Base-by-base conservation (phyloP, 2,888 invertebrate species). In the Xestoiulus laeticollis region DNA sequence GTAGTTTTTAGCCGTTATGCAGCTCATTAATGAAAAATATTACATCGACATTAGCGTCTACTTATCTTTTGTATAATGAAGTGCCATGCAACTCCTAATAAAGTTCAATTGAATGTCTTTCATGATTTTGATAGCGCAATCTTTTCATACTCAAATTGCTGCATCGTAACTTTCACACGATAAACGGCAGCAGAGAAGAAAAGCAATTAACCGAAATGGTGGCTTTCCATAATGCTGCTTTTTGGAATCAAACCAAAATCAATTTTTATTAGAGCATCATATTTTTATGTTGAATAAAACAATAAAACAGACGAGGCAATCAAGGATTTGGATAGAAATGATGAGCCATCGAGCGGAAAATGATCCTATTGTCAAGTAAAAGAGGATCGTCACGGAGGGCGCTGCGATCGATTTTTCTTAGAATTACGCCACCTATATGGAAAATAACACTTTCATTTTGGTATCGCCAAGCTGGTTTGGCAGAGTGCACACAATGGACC, bases 11-110 rank as follows among this genome's bases (percentile, higher is more conserved):
- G 48, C 48, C 48, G 48, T 48, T 6, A 48, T 48, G 10, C 53
- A 59, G 53, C 53, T 59, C 53, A 59, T 59, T 59, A 59, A 19
- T 59, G 53, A 59, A n/a, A 59, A 59, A 59, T 59, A 59, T 59
- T 59, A 59, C 1, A n/a, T 5, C n/a, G 53, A n/a, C 53, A 59
- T 59, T 59, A 59, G n/a, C n/a, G 53, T 59, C n/a, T n/a, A n/a
- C 53, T 59, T 59, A 59, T 59, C 53, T 59, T n/a, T 8, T 3
- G 53, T 59, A 59, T n/a, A n/a, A 59, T 59, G 53, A 59, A 59
- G 53, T n/a, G 53, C n/a, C 53, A n/a, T n/a, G n/a, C n/a, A n/a
- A n/a, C n/a, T n/a, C n/a, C n/a, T 59, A 59, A 59, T 59, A 59
- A 59, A 59, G 53, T 59, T 59, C 53, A 59, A 59, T 59, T 59